Base-by-base conservation (phyloP, 2,888 invertebrate species). In the Aquatica leii region DNA sequence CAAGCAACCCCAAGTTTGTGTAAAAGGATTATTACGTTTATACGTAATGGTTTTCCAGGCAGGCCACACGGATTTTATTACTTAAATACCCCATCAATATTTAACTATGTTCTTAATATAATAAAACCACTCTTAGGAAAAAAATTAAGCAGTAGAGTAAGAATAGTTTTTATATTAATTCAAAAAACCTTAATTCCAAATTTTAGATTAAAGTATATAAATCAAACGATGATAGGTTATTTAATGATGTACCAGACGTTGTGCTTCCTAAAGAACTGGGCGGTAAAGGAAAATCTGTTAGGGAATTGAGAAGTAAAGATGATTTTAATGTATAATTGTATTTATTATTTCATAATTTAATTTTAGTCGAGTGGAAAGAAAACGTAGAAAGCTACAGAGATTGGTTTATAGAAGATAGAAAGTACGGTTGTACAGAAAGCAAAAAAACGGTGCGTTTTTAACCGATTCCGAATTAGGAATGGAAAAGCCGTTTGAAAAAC, bases 381-480 rank as follows among this genome's bases (percentile, higher is more conserved):
- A 85, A 86, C 71, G 78, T 86, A 6, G 80, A 84, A 71, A 82
- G 82, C 41, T 82, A 84, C 70, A 77, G 81, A 20, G 78, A 82
- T 6, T 86, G 85, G 83, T 78, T 87, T 53, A 76, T 84, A 49
- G 85, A 86, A 67, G 86, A 86, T 62, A 71, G 73, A 9, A 77
- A 77, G 41, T 82, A 80, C 49, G 74, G 78, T 35, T 83, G 85
- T 9, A 83, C 85, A 62, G 87, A 88, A 72, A 77, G 81, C 52
- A 82, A 82, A 73, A 78, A 86, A 67, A 82, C 9, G 86, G 84
- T 9, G 82, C 80, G 69, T 85, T 85, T 0, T 84, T 83, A 73
- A 85, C 85, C 24, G 79, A 84, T 15, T 82, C 84, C 54, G 82
- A 82, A 69, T 86, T 86, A 67, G 86, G 86, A 14, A 63, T 85